Conservation (phyloP, 2,888 invertebrate species). For the Kuschelorhynchus macadamiae region DNA sequence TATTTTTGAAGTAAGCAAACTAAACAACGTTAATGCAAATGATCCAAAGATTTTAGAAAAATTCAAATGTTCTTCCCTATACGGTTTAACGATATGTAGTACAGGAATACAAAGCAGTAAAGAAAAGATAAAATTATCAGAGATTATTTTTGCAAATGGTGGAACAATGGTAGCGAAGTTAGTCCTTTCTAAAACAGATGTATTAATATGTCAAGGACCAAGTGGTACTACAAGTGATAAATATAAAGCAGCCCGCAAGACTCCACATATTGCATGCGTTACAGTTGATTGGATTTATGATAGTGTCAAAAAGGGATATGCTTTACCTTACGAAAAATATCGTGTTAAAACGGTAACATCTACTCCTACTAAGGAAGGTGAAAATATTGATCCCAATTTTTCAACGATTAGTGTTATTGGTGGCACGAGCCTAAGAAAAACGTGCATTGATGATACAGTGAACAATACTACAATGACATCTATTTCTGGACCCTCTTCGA, state of each 20-base stretch:
- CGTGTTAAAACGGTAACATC: constrained; percentile 75
- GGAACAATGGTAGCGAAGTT: constrained; percentile 70
- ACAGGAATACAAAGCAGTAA: constrained; percentile 77
- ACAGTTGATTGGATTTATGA: constrained; percentile 84
- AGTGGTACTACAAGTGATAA: constrained; percentile 82
- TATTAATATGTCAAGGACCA: constrained; percentile 71
- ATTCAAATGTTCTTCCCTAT: constrained; percentile 78
- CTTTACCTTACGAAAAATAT: constrained; percentile 75
- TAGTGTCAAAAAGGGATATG: constrained; percentile 80
- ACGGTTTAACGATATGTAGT: constrained; percentile 83
- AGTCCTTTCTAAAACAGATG: constrained; percentile 71
- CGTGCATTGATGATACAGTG: constrained; percentile 49
- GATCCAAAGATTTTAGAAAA: constrained; percentile 76
- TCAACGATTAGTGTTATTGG: constrained; percentile 70
- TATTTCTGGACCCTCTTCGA: not conserved
- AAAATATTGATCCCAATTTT: constrained; percentile 67
- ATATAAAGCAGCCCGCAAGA: constrained; percentile 72
- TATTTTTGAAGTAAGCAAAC: constrained; percentile 83
- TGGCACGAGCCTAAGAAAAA: constrained; percentile 38
- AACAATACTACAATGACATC: constrained; percentile 7
- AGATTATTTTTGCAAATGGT: constrained; percentile 81
- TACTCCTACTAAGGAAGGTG: constrained; percentile 76
- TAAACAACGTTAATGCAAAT: constrained; percentile 74
- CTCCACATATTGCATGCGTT: constrained; percentile 74
- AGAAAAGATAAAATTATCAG: constrained; percentile 77